Base-by-base conservation (phyloP, 2,888 invertebrate genomes). In the Sphaerophoria rueppellii region DNA sequence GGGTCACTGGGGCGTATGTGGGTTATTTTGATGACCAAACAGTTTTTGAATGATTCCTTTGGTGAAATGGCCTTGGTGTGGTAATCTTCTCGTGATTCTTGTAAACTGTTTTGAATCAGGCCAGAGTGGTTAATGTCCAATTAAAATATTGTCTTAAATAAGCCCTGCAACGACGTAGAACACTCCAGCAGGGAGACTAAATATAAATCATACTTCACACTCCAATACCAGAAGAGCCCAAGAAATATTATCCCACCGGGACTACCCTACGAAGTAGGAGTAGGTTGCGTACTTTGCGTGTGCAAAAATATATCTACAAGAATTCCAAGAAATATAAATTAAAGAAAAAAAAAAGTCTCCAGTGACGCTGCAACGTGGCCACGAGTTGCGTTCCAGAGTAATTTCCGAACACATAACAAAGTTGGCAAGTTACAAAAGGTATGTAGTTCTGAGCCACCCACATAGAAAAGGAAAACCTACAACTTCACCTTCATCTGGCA, bases 401-500 rank as follows among this genome's bases (percentile, higher is more conserved):
- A 48, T 11, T 34, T 14, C 14, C 14, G 34, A 14, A 7, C 11
- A 43, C 4, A 61, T 4, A 40, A n/a, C 11, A 24, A 24, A 24
- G 24, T 24, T 24, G 24, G 24, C 24, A 24, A 24, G 24, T 24
- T 2, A 24, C 24, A 24, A 24, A 24, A 24, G 24, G 24, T 24
- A 24, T 1, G 24, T 24, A 24, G 24, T 24, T 24, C 24, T 24
- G 24, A n/a, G 11, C 43, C 65, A 35, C 65, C 60, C 70, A 65
- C 74, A 65, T 65, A 54, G 11, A 32, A 34, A 54, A 73, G 46
- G 52, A 40, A 37, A 48, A 67, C 70, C 70, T 69, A 67, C 60
- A 76, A 70, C 60, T 75, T 83, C 80, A 83, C 83, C 83, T 83
- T 79, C 74, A 80, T 67, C 71, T 69, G 79, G 79, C 83, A 83